A percentile compares a stretch with the other conserved stretches of the same genome.
phyloP scores from a whole-genome alignment of 1,140 invertebrate species.

The Drosophila pectinifera region DNA sequence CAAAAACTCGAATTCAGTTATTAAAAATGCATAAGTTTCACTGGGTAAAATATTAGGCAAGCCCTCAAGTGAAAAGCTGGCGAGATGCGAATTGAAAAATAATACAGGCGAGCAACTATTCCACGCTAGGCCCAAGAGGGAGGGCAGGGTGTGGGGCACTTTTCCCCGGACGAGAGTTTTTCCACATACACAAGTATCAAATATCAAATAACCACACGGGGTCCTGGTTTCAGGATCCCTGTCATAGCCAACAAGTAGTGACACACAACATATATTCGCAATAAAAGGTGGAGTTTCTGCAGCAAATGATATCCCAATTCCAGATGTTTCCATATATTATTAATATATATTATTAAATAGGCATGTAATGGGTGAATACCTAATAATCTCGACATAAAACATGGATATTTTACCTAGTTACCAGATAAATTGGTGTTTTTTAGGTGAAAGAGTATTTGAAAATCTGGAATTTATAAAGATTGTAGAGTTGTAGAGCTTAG shows the following conservation, averaged over 20 bases:
- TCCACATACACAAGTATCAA: neutral
- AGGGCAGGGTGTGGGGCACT: too few species aligned
- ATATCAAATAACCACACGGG: neutral
- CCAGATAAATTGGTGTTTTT: too few species aligned
- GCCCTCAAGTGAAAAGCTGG: neutral
- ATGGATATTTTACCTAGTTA: too few species aligned
- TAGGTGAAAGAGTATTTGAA: too few species aligned
- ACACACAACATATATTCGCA: neutral
- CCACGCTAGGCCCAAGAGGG: neutral
- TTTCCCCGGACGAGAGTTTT: neutral
- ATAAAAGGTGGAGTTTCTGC: neutral
- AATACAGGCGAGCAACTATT: conserved; percentile 1
- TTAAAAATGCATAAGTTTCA: conserved; percentile 27
- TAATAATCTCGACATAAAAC: too few species aligned
- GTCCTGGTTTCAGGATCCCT: neutral
- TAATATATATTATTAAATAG: too few species aligned
- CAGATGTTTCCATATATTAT: too few species aligned
- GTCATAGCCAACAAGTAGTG: neutral
- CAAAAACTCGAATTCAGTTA: conserved; percentile 14
- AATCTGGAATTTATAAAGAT: too few species aligned
- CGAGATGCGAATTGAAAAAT: conserved; percentile 7
- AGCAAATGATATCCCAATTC: neutral
- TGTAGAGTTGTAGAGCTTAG: too few species aligned
- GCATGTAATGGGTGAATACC: too few species aligned
- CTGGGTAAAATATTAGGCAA: neutral